Evolutionary conservation across 1,140 invertebrate species (phyloP).

Genomic region (Parasteatoda tepidariorum): DNA sequence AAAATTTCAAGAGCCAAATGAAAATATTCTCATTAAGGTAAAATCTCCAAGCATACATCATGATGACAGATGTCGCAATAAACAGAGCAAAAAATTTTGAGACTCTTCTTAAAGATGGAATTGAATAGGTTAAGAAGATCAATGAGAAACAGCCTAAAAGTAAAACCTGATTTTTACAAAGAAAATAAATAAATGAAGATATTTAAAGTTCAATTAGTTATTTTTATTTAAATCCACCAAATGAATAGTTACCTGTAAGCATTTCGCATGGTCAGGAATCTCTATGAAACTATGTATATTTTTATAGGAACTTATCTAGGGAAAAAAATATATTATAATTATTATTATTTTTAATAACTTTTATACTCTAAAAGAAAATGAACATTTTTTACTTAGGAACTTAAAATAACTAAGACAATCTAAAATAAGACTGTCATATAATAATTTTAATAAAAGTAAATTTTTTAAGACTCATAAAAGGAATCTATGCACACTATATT

Average conservation of each 20-base stretch:
- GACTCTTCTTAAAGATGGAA: conserved; percentile 6
- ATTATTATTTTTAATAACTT: too few relatives aligned
- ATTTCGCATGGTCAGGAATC: background rate
- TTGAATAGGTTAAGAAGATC: background rate
- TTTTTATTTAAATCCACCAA: background rate
- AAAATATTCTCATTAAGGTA: conserved; percentile 4
- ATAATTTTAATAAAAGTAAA: too few relatives aligned
- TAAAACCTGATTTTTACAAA: conserved; percentile 27
- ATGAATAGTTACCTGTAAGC: background rate
- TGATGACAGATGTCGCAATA: background rate
- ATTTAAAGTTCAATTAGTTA: background rate
- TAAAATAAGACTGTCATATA: too few relatives aligned
- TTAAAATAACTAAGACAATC: too few relatives aligned
- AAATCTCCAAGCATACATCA: conserved; percentile 1
- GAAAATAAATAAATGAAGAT: too few relatives aligned
- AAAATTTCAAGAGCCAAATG: conserved; percentile 12
- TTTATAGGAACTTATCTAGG: too few relatives aligned
- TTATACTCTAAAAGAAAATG: too few relatives aligned
- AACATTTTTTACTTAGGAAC: too few relatives aligned
- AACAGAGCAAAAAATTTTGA: background rate
- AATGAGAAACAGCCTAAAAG: conserved; percentile 28
- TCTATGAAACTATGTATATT: too few relatives aligned
- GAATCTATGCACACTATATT: too few relatives aligned
- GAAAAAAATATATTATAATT: too few relatives aligned
- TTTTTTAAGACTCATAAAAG: too few relatives aligned